Evolutionary conservation across 2,888 invertebrate genomes (phyloP).

Genomic region (Papilio gigon): DNA sequence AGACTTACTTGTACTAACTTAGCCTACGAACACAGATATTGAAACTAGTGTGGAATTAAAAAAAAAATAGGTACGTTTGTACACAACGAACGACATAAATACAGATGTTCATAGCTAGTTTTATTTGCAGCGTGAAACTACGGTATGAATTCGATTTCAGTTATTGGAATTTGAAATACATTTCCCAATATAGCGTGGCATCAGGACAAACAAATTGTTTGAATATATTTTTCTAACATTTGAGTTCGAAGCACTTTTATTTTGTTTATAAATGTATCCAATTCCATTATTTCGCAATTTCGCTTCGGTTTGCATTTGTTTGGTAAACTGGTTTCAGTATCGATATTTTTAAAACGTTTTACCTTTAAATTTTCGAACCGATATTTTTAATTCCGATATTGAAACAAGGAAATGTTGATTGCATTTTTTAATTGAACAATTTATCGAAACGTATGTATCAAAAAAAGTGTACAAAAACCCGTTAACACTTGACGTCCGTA

Average conservation of each 20-base stretch:
- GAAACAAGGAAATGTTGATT: slow-evolving; percentile 14
- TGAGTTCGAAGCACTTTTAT: slow-evolving; percentile 11
- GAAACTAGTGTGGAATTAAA: neutral
- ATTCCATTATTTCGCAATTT: slow-evolving; percentile 28
- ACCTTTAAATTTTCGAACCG: slow-evolving; percentile 6
- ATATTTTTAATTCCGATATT: slow-evolving; percentile 8
- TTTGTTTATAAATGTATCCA: slow-evolving; percentile 24
- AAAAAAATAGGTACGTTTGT: neutral
- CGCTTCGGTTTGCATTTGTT: slow-evolving; percentile 7
- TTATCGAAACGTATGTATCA: neutral
- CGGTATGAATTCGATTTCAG: slow-evolving; percentile 13
- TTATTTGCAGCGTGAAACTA: slow-evolving; percentile 14
- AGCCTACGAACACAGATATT: neutral
- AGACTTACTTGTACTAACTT: neutral
- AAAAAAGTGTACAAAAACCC: slow-evolving; percentile 13
- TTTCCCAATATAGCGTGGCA: slow-evolving; percentile 15
- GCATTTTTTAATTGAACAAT: slow-evolving; percentile 17
- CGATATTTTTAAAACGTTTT: slow-evolving; percentile 15
- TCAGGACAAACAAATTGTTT: slow-evolving; percentile 17
- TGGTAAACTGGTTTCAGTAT: slow-evolving; percentile 17
- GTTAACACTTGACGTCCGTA: slow-evolving; percentile 10
- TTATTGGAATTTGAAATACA: slow-evolving; percentile 26
- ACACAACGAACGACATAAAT: slow-evolving; percentile 53
- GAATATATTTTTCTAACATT: slow-evolving; percentile 24
- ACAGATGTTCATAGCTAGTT: slow-evolving; percentile 44